Evolutionary conservation across 2,797 vertebrate species (phyloP), one percentile per base, ranked within the genome.

Genomic region (Loris lydekkerianus): DNA sequence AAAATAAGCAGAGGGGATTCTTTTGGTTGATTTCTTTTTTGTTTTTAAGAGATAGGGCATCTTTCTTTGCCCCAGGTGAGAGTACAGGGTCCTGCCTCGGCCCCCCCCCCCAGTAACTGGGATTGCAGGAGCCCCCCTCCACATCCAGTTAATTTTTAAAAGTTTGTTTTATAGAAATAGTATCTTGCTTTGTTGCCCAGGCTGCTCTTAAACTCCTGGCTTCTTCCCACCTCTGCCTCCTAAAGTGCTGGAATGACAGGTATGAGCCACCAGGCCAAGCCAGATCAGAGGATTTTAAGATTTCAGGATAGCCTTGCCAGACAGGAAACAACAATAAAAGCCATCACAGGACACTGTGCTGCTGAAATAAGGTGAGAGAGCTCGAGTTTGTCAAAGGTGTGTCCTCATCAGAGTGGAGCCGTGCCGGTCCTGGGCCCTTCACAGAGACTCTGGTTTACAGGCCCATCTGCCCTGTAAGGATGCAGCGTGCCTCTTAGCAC

Each of bases 301-400:
- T 77, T 85, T 81, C 65, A 31, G 46, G 46, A 25, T 92, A 15
- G 49, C 49, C 49, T 86, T 88, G 15, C 29, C n/a, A 77, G 69
- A 53, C 14, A 58, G 70, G 58, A 60, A 82, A 75, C 9, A 34
- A 40, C 23, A 43, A 9, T 14, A 70, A 58, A 78, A 60, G 21
- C 27, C 67, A 78, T 80, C 23, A 2, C 69, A 76, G 40, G 40
- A 67, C 81, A 13, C 7, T 60, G 13, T 40, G n/a, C 37, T 58
- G 84, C 49, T 49, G 49, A 56, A 46, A 31, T 63, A 1, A 0
- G 1, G 31, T 29, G 53, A 25, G 67, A 43, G 18, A 76, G 40
- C 18, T 18, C 1, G 43, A 25, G 17, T 58, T 60, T 43, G 2
- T 49, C 15, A 10, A 13, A 65, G 46, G 37, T 7, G 20, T 83